Evolutionary conservation across 2,888 invertebrate genomes (phyloP), one percentile per base, ranked within the genome.

Genomic region (Lithodes maja): DNA sequence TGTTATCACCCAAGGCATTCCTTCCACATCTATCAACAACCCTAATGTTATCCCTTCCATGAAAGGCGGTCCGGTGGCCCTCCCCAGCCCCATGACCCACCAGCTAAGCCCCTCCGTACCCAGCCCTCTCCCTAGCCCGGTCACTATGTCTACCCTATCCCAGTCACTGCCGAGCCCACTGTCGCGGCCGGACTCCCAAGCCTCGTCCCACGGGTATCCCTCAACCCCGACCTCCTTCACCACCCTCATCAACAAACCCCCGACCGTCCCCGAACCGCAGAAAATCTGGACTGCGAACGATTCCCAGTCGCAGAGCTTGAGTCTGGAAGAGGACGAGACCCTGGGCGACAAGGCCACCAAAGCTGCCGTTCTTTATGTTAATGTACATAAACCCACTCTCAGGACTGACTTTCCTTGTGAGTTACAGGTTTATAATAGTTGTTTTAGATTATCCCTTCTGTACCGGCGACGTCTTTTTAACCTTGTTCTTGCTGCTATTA

Each of bases 301-400:
- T 54, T 85, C 85, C 17, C 90, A 88, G 80, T 90, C 90, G 15
- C 89, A 90, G 77, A 90, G 90, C 71, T 87, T 91, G 52, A 91
- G 75, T 9, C 61, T 91, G 69, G 91, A 91, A 80, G 92, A 92
- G 78, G 91, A 91, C 77, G 92, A 90, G 71, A 86, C 90, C 17
- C 88, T 91, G 12, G 91, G 92, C 5, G 85, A 83, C 17, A 89
- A 92, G 71, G 91, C 91, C 17, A 91, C 91, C 74, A 91, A 91
- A 77, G 91, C 91, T 69, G 89, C 89, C 68, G 91, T 91, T 2
- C 82, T 91, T 12, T 91, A 91, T 84, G 89, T 89, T 52, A 91
- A 91, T 79, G 86, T 91, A 71, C 90, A 91, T 89, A 91, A 91
- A 49, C 91, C 91, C n/a, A 86, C 89, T 61, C 83, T 91, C 7